Base-by-base conservation (phyloP, 2,797 vertebrate genomes). In the Syngnathus rostellatus region DNA sequence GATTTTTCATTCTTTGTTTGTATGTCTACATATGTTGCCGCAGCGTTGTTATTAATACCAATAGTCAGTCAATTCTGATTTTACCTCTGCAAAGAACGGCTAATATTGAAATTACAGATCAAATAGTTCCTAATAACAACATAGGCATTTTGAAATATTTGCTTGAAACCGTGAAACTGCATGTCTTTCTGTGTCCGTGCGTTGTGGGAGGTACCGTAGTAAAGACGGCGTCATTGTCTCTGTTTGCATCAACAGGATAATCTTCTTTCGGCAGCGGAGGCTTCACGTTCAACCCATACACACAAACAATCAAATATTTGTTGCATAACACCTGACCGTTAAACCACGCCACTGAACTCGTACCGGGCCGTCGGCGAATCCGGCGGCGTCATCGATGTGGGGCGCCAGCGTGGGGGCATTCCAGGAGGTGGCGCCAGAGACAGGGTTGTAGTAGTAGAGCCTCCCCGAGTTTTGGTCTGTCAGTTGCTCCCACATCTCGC, bases 251-350 rank as follows among this genome's bases (percentile, higher is more conserved):
- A 0, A 88, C 75, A 0, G 89, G 91, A 69, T 93, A 96, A 72
- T 95, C 94, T 16, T 95, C 93, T 41, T 91, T 88, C 0, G 96
- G 96, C 60, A 95, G 93, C 0, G 93, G 94, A 0, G 95, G 96
- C 96, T 98, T 80, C 8, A 63, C 58, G 40, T 25, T 23, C 11
- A 21, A 7, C 37, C 12, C 12, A 57, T 5, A 39, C 38, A 19
- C 19, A 61, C 16, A 38, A 17, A 17, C 37, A 59, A 59, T 39
- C 14, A 58, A 11, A 23, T 9, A 2, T 21, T 1, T 21, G 55
- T 11, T 11, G 9, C 8, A 25, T 19, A 39, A 53, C 17, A 39
- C 5, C 8, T 21, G 10, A 39, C 17, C 63, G 14, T 23, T 23
- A 21, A 55, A 12, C 50, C 40, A 3, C 16, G 38, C 23, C 38